Evolutionary conservation across 2,888 invertebrate species (phyloP), one percentile per base, ranked within the genome.

Genomic region (Troides helena): DNA sequence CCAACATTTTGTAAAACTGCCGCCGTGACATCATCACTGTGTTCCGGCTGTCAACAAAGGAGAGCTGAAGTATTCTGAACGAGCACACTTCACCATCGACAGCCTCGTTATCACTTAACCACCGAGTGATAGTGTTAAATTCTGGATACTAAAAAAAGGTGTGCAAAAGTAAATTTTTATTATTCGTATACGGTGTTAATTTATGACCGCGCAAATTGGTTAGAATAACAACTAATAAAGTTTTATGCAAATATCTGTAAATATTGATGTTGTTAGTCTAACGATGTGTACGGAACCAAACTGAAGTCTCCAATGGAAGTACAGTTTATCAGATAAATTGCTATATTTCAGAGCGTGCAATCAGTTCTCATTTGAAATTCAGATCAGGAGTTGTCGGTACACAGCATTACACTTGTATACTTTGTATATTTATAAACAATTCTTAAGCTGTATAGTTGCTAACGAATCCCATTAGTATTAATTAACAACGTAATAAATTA

Each of bases 311-410:
- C 23, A 39, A 21, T 50, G 53, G 36, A 56, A n/a, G 61, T 67
- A 39, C 25, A 43, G 36, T 43, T 67, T 62, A 67, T 67, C 21
- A 56, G 53, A 60, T 17, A 39, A 56, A 67, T 67, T 53, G 50
- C 30, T 25, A n/a, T 56, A 36, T 61, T 67, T 18, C 56, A 43
- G 56, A 25, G 56, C 43, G 8, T 0, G 56, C 43, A 25, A 56
- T 67, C 25, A 23, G 50, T 60, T 50, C 57, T 56, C 67, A 56
- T 67, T 67, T 67, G n/a, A 56, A 67, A 67, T 67, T 67, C 67
- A 67, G 57, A 67, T 62, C 43, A 21, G 21, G 10, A 30, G 53
- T n/a, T 53, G 67, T 57, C 53, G 10, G 43, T 18, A 50, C 17
- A 50, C 18, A 50, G 18, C 7, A 39, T 39, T 39, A 50, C 50